Base-by-base conservation (phyloP, 2,113 vertebrate genomes). In the Megalops atlanticus region DNA sequence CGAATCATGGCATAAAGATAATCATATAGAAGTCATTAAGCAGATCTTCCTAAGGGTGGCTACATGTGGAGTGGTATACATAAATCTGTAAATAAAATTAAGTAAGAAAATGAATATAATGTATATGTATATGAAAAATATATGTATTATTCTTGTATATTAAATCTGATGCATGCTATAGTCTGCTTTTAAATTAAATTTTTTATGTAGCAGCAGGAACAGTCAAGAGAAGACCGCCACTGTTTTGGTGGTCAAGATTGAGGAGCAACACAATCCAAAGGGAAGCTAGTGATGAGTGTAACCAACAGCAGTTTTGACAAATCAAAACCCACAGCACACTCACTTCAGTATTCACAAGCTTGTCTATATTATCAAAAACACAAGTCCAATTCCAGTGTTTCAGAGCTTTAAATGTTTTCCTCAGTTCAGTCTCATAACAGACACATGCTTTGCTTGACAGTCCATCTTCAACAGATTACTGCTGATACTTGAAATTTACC, bases 271-370 rank as follows among this genome's bases (percentile, higher is more conserved):
- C 83, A 81, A 87, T 87, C 88, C 88, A 86, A 88, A 90, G 86
- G 86, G 82, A 88, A 83, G 85, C 83, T 74, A 82, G 86, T 86
- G 81, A 88, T 83, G 83, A 78, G 86, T 80, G 86, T 43, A 54
- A 90, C 86, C 88, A 85, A 89, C 80, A 80, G 83, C 86, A 86
- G 90, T 90, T 91, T 89, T 83, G 89, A 92, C 89, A 88, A 92
- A 92, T 91, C 90, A 88, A 79, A 84, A 77, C 78, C 80, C 0
- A 33, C 52, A 24, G 81, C 27, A 58, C 81, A 39, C 80, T 77
- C 85, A 35, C 45, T 64, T 40, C 75, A 35, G 76, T 83, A 52
- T 79, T 82, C 33, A 74, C 38, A 3, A 33, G 15, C 18, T 38
- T 40, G n/a, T 76, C 72, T 77, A 38, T 78, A 87, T 84, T 84